A percentile compares a stretch with the other conserved stretches of the same genome.
phyloP scores from a whole-genome alignment of 2,113 vertebrate species.

The Cyanistes caeruleus region DNA sequence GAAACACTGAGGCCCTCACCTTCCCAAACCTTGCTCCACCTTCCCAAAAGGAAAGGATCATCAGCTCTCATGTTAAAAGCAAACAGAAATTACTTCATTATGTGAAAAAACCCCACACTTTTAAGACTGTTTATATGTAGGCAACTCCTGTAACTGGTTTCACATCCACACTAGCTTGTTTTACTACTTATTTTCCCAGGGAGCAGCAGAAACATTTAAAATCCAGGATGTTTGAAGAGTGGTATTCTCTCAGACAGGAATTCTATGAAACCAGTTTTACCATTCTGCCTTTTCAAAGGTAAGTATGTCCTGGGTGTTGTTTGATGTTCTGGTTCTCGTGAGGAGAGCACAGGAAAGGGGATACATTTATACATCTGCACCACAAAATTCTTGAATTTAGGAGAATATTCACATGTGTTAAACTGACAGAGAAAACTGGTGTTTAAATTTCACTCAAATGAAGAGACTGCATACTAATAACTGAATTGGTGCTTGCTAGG shows the following conservation, averaged over 20 bases:
- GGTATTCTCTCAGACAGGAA: not conserved
- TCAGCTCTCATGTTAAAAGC: not conserved
- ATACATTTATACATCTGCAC: not conserved
- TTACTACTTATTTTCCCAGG: constrained; percentile 20
- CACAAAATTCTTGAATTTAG: not conserved
- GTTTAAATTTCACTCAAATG: not conserved
- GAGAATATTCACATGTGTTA: not conserved
- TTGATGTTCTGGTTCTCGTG: not conserved
- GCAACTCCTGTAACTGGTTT: not conserved
- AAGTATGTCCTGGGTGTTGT: not conserved
- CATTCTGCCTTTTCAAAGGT: constrained; percentile 19
- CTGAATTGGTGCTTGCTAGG: not conserved
- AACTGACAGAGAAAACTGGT: not conserved
- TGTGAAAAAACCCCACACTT: not conserved
- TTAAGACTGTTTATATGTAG: not conserved
- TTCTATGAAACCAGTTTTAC: constrained; percentile 28
- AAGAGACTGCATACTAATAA: not conserved
- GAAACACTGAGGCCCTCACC: not conserved
- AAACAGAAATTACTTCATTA: not conserved
- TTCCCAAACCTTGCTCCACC: not conserved
- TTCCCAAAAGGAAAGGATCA: not conserved
- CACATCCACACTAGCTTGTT: not conserved
- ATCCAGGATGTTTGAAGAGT: constrained; percentile 5
- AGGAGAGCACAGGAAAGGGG: not conserved
- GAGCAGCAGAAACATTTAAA: constrained; percentile 17